Conservation (phyloP, 2,888 invertebrate species). For the Prosopocoilus inquinatus region DNA sequence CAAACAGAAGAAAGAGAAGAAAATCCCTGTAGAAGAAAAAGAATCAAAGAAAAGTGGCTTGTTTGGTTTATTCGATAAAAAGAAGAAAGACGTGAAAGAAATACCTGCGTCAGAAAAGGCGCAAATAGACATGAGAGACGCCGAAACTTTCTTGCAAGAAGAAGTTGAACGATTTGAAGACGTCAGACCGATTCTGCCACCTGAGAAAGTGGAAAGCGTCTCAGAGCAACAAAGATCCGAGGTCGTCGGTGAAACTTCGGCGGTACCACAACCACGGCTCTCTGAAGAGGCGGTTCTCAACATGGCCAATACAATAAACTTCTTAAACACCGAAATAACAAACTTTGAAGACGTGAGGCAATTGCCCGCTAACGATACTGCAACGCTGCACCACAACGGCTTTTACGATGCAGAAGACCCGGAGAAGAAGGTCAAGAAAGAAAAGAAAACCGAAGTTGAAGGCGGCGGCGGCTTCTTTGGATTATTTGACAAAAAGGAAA, state of each 20-base stretch:
- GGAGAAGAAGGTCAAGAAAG: constrained; percentile 21
- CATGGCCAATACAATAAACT: neutral
- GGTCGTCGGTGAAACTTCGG: constrained; percentile 22
- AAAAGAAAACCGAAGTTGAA: constrained; percentile 14
- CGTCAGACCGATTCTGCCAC: constrained; percentile 15
- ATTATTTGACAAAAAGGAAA: constrained; percentile 32
- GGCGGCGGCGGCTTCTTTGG: constrained; percentile 30
- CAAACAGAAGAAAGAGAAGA: constrained; percentile 17
- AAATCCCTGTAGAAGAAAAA: constrained; percentile 22
- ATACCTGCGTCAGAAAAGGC: neutral
- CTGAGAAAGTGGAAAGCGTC: neutral
- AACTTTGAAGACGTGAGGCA: constrained; percentile 11
- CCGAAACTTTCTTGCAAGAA: constrained; percentile 21
- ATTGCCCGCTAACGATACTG: neutral
- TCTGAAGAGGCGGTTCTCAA: neutral
- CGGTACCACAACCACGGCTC: too few species aligned
- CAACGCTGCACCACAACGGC: neutral
- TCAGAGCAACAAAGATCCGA: neutral
- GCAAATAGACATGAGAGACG: constrained; percentile 4
- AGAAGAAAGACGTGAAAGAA: constrained; percentile 21
- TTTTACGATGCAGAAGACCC: constrained; percentile 10
- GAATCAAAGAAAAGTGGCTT: constrained; percentile 15
- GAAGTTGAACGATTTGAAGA: constrained; percentile 25
- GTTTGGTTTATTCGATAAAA: constrained; percentile 25
- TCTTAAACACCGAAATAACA: constrained; percentile 8